A percentile compares a stretch with the other conserved stretches of the same genome.
phyloP scores from a whole-genome alignment of 2,113 vertebrate species.

The Maccullochella peelii region DNA sequence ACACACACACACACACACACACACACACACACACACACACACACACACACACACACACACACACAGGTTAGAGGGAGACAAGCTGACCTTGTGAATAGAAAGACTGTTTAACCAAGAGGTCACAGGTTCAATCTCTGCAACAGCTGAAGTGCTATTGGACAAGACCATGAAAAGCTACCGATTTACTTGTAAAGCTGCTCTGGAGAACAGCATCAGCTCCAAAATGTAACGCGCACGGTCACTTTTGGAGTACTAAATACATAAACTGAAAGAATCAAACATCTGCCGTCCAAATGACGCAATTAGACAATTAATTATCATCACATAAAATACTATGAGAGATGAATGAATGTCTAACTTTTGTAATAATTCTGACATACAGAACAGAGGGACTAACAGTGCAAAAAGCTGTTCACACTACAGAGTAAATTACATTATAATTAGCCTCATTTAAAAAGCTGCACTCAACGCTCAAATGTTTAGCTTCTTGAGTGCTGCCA shows the following conservation, averaged over 20 bases:
- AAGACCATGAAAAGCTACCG: slow-evolving; percentile 29
- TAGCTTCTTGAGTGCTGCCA: slow-evolving; percentile 42
- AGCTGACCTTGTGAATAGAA: slow-evolving; percentile 41
- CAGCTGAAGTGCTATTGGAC: slow-evolving; percentile 57
- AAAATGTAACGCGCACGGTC: neutral
- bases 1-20: slow-evolving; percentile 25
- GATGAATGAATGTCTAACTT: slow-evolving; percentile 1
- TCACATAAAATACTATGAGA: slow-evolving; percentile 28
- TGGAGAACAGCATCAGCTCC: neutral
- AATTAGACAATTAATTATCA: slow-evolving; percentile 33
- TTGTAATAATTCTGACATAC: slow-evolving; percentile 8
- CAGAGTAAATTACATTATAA: slow-evolving; percentile 35
- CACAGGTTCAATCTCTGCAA: slow-evolving; percentile 58
- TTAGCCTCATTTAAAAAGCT: slow-evolving; percentile 35
- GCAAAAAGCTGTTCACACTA: slow-evolving; percentile 24
- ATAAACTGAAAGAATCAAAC: slow-evolving; percentile 14
- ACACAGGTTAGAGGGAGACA: slow-evolving; percentile 37
- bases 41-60: slow-evolving; percentile 34
- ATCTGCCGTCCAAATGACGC: slow-evolving; percentile 18
- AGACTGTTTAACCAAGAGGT: slow-evolving; percentile 67
- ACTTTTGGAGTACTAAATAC: neutral
- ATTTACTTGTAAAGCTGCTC: slow-evolving; percentile 24
- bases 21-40: slow-evolving; percentile 7
- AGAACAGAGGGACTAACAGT: neutral
- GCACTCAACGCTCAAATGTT: slow-evolving; percentile 8